Conservation (phyloP, 2,797 vertebrate genomes). For the Catostomus latipinnis region DNA sequence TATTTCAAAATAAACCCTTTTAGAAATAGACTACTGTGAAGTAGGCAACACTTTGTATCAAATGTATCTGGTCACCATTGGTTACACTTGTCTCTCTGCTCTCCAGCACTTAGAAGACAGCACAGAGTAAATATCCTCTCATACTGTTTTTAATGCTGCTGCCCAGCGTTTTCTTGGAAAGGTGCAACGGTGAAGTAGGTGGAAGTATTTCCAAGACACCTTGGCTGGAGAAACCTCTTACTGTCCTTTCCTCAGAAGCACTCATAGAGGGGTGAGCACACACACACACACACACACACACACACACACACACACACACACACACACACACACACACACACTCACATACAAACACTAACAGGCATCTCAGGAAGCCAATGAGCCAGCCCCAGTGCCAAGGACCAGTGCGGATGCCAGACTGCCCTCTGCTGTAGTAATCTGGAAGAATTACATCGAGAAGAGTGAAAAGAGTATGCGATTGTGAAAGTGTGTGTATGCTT, state of each 20-base stretch:
- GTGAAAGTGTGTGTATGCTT: slow-evolving; percentile 36
- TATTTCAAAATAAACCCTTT: not conserved
- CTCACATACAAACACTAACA: slow-evolving; percentile 52
- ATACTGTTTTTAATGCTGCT: slow-evolving; percentile 16
- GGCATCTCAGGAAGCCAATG: slow-evolving; percentile 63
- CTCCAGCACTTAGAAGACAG: slow-evolving; percentile 35
- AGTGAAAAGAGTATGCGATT: slow-evolving; percentile 33
- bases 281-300: slow-evolving; percentile 42
- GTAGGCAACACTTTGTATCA: not conserved
- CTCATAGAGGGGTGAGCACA: slow-evolving; percentile 32
- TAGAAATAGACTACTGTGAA: not conserved
- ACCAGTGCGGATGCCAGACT: slow-evolving; percentile 65
- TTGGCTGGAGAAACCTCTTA: slow-evolving; percentile 44
- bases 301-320: slow-evolving; percentile 48
- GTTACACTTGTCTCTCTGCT: slow-evolving; percentile 17
- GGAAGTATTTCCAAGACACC: slow-evolving; percentile 36
- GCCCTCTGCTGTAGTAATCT: slow-evolving; percentile 67
- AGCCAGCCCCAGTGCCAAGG: slow-evolving; percentile 56
- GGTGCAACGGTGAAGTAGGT: slow-evolving; percentile 43
- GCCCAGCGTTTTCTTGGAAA: slow-evolving; percentile 47
- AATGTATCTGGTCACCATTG: slow-evolving; percentile 11
- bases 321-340: slow-evolving; percentile 36
- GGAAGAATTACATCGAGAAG: slow-evolving; percentile 62
- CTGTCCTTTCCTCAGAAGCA: slow-evolving; percentile 39
- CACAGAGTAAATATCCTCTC: slow-evolving; percentile 19